A percentile compares a stretch with the other conserved stretches of the same genome.
Conservation (phyloP, 1,140 invertebrate genomes). For the Meloidogyne chitwoodi region DNA sequence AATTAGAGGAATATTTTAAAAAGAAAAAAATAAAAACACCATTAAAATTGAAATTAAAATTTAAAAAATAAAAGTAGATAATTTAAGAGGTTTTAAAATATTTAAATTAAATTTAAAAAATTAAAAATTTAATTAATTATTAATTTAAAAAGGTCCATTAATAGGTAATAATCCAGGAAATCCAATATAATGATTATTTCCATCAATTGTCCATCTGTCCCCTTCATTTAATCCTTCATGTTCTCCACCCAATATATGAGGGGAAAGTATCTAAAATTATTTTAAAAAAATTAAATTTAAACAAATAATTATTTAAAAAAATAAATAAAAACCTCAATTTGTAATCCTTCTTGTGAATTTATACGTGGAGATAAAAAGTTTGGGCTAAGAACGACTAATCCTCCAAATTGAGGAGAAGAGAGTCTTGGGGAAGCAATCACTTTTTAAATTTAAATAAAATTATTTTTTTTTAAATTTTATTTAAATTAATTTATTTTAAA, state of each 20-base stretch:
- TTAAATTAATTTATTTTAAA: not conserved
- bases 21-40: too few species aligned
- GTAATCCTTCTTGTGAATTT: not conserved
- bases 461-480: not conserved
- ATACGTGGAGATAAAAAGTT: constrained; percentile 16
- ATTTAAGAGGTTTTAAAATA: too few species aligned
- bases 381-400: constrained; percentile 27
- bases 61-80: too few species aligned
- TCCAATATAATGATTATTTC: not conserved
- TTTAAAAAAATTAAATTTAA: not conserved
- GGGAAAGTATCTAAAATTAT: not conserved
- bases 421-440: constrained; percentile 8
- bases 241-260: not conserved
- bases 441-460: not conserved
- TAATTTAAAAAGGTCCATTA: not conserved
- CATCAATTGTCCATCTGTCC: not conserved
- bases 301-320: not conserved
- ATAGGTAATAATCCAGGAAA: not conserved
- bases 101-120: too few species aligned
- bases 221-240: not conserved
- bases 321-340: not conserved
- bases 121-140: not conserved
- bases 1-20: too few species aligned
- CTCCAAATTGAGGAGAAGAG: constrained; percentile 16
- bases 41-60: too few species aligned